Base-by-base conservation (phyloP, 2,888 invertebrate genomes). In the Clunio marinus region DNA sequence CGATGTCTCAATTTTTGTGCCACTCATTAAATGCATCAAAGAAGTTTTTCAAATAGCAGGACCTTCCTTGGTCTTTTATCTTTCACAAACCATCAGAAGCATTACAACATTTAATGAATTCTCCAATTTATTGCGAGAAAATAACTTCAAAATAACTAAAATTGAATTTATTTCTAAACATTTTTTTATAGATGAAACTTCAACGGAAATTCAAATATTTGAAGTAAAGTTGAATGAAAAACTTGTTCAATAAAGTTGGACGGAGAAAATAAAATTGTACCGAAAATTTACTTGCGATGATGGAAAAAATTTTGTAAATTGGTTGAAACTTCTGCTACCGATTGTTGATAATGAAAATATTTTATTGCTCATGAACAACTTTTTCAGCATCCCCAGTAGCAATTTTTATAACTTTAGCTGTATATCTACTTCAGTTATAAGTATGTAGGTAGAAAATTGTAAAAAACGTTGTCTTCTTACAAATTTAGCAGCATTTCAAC, bases 1-100 rank as follows among this genome's bases (percentile, higher is more conserved):
- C 72, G 85, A 86, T 73, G 76, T 75, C n/a, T 76, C 76, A n/a
- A 75, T 81, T 32, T 85, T 86, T 73, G 72, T 75, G 32, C 75
- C 78, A 25, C 76, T 85, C 58, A 74, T 80, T 27, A 72, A 72
- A 13, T 80, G 82, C 1, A 75, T 86, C 17, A 78, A 80, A 37
- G 73, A 72, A 57, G 74, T 84, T 27, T 78, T 81, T 55, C 68
- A 71, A 2, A 71, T 72, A 25, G 75, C 69, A 7, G 51, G 41
- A 7, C 17, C 51, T n/a, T 20, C 51, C 5, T 1, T 66, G 4
- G 20, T 32, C 2, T 55, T 66, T 13, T 28, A 24, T 28, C 27
- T 66, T 2, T 66, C 66, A 20, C 51, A 51, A 24, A 66, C 66
- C 22, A 66, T 66, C 3, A 17, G 66, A 55, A 66, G 28, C 15